Evolutionary conservation across 2,888 invertebrate species (phyloP).

Genomic region (Xestia rhomboidea): DNA sequence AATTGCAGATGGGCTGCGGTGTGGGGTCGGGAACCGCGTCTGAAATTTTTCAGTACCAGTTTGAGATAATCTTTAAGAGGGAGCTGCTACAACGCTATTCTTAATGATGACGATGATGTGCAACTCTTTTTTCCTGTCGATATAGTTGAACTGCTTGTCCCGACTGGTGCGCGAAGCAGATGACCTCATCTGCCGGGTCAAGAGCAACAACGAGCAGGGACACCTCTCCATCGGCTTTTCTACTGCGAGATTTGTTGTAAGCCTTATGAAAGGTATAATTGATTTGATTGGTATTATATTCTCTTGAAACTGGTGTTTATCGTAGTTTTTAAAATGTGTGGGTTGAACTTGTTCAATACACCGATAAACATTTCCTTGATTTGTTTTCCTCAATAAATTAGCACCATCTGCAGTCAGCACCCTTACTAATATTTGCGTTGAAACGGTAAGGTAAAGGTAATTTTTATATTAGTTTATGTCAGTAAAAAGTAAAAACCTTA

Average conservation of each 20-base stretch:
- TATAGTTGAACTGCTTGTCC: constrained; percentile 80
- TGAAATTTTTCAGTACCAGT: background rate
- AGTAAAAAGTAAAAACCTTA: too few species aligned
- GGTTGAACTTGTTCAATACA: background rate
- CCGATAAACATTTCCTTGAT: background rate
- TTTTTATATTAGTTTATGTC: background rate
- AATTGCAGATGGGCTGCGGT: background rate
- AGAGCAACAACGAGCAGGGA: constrained; percentile 84
- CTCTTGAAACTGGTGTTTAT: background rate
- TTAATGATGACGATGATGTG: background rate
- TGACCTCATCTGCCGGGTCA: constrained; percentile 85
- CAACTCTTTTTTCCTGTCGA: constrained; percentile 61
- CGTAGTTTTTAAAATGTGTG: background rate
- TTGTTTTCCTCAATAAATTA: background rate
- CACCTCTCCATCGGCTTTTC: constrained; percentile 86
- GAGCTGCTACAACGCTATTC: background rate
- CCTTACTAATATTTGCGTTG: background rate
- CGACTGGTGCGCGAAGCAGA: constrained; percentile 86
- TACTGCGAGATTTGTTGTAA: constrained; percentile 82
- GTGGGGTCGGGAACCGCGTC: background rate
- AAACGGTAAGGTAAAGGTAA: background rate
- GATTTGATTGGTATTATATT: background rate
- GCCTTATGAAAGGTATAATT: constrained; percentile 83
- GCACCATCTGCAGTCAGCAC: background rate
- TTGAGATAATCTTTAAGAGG: too few species aligned